Evolutionary conservation across 2,113 vertebrate genomes (phyloP).

Genomic region (Glaucidium brasilianum): DNA sequence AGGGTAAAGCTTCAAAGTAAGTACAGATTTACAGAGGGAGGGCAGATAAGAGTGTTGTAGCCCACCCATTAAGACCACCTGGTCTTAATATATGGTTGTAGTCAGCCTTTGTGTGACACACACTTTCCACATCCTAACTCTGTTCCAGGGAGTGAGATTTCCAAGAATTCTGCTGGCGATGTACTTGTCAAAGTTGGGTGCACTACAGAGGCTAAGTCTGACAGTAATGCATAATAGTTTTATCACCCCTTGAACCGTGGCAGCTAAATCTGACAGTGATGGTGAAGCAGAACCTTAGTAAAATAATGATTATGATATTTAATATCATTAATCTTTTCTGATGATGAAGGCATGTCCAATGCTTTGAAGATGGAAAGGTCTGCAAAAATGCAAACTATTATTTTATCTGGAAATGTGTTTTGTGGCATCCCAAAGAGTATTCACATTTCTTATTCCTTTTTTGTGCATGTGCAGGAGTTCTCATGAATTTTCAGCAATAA

Average conservation of each 20-base stretch:
- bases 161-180: background rate
- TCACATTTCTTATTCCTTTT: conserved; percentile 25
- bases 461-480: conserved; percentile 27
- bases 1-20: conserved; percentile 39
- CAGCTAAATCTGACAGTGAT: background rate
- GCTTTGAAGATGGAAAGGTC: conserved; percentile 12
- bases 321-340: background rate
- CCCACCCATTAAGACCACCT: conserved; percentile 48
- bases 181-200: background rate
- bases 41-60: background rate
- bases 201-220: background rate
- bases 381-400: conserved; percentile 12
- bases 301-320: background rate
- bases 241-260: background rate
- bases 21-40: conserved; percentile 10
- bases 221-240: background rate
- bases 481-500: conserved; percentile 16
- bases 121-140: background rate
- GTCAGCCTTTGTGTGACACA: background rate
- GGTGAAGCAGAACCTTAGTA: background rate
- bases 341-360: background rate
- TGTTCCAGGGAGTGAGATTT: background rate
- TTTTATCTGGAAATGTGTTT: conserved; percentile 33
- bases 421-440: background rate
- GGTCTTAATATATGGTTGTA: conserved; percentile 34